A percentile compares a stretch with the other conserved stretches of the same genome.
Conservation (phyloP, 2,888 invertebrate genomes). For the Drosophila lutescens region DNA sequence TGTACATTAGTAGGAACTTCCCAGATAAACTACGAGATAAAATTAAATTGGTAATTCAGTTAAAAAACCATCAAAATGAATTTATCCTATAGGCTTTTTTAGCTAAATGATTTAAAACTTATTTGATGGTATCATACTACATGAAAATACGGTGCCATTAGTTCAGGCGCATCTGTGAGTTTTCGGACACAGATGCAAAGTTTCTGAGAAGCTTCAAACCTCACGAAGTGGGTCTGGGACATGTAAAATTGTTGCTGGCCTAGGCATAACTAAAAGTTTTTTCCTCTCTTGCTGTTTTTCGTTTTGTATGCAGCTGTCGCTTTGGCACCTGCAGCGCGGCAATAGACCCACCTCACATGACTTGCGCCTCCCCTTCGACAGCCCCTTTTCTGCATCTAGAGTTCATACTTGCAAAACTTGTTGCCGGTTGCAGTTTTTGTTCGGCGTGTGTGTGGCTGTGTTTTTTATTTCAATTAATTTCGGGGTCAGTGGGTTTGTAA, state of each 20-base stretch:
- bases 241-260: slow-evolving; percentile 41
- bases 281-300: slow-evolving; percentile 12
- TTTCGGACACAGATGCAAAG: slow-evolving; percentile 12
- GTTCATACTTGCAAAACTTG: slow-evolving; percentile 38
- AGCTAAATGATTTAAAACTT: no score
- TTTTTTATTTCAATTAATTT: slow-evolving; percentile 39
- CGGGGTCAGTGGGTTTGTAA: slow-evolving; percentile 58
- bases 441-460: slow-evolving; percentile 12
- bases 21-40: no score
- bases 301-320: slow-evolving; percentile 27
- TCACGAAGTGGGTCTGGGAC: slow-evolving; percentile 56
- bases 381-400: background rate
- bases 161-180: slow-evolving; percentile 5
- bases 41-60: no score
- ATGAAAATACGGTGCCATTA: background rate
- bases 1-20: no score
- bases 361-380: background rate
- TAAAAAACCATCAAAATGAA: background rate
- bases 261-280: slow-evolving; percentile 39
- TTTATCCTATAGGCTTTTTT: background rate
- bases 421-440: slow-evolving; percentile 47
- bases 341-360: slow-evolving; percentile 21
- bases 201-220: slow-evolving; percentile 30
- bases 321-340: slow-evolving; percentile 48
- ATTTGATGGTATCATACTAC: no score